Evolutionary conservation across 1,140 invertebrate genomes (phyloP).

Genomic region (Polypedilum pembai): DNA sequence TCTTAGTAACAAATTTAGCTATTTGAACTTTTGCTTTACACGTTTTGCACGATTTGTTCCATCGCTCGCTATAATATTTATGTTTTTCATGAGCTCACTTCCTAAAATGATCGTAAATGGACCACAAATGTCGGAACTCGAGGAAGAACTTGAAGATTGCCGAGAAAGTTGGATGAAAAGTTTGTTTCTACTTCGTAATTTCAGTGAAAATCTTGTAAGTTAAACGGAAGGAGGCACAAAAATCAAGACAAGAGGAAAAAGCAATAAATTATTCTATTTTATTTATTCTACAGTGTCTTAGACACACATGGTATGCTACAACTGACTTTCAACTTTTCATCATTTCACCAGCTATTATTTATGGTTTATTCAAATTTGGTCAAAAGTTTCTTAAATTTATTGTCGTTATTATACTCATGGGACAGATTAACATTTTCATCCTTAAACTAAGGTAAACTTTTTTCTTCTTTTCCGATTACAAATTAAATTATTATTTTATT

Average conservation of each 20-base stretch:
- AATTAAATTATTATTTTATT: background rate
- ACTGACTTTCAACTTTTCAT: background rate
- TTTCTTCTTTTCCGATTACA: background rate
- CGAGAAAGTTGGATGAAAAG: background rate
- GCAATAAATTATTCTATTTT: background rate
- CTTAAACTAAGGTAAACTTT: background rate
- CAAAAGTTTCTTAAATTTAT: background rate
- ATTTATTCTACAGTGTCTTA: background rate
- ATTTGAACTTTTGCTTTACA: background rate
- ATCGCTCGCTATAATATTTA: background rate
- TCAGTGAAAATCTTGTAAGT: background rate
- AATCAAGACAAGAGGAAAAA: background rate
- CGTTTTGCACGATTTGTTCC: background rate
- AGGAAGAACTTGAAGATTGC: background rate
- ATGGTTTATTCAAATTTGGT: constrained; percentile 1
- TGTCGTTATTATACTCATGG: background rate
- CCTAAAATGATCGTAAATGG: background rate
- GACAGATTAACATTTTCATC: constrained; percentile 13
- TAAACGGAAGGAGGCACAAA: too few species aligned
- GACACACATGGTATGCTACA: constrained; percentile 8
- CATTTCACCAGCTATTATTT: constrained; percentile 8
- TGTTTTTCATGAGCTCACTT: background rate
- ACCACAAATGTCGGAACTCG: background rate
- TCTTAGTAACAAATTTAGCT: background rate
- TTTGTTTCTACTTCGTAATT: background rate